phyloP scores from a whole-genome alignment of 2,888 invertebrate genomes.

The Habrosyne pyritoides region DNA sequence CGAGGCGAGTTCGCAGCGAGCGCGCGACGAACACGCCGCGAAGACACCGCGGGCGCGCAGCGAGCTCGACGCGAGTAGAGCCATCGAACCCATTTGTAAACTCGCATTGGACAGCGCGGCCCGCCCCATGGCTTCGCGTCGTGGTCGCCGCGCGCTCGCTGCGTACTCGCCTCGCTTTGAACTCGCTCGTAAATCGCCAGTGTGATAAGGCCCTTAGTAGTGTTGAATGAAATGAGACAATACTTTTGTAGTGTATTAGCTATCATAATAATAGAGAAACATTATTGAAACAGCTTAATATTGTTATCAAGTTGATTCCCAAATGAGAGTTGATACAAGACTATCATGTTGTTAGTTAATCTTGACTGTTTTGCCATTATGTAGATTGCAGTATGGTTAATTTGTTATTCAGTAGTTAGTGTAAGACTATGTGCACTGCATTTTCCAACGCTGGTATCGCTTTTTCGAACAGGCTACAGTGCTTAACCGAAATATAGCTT shows the following conservation, averaged over 20 bases:
- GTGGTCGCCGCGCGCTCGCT: no score
- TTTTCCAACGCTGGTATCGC: background rate
- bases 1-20: no score
- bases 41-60: no score
- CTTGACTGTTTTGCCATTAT: background rate
- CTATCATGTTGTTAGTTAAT: background rate
- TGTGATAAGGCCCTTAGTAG: no score
- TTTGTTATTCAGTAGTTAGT: background rate
- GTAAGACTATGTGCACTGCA: background rate
- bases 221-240: background rate
- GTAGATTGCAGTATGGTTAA: background rate
- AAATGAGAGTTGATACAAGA: background rate
- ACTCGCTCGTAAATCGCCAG: no score
- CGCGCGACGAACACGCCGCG: no score
- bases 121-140: no score
- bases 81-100: no score
- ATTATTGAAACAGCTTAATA: background rate
- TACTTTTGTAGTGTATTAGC: background rate
- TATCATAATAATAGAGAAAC: background rate
- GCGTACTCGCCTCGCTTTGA: no score
- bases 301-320: no score
- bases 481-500: background rate
- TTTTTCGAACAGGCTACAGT: background rate
- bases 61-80: no score
- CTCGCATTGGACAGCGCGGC: no score